Conservation (phyloP, 2,888 invertebrate genomes). For the Drosophila anomelani region DNA sequence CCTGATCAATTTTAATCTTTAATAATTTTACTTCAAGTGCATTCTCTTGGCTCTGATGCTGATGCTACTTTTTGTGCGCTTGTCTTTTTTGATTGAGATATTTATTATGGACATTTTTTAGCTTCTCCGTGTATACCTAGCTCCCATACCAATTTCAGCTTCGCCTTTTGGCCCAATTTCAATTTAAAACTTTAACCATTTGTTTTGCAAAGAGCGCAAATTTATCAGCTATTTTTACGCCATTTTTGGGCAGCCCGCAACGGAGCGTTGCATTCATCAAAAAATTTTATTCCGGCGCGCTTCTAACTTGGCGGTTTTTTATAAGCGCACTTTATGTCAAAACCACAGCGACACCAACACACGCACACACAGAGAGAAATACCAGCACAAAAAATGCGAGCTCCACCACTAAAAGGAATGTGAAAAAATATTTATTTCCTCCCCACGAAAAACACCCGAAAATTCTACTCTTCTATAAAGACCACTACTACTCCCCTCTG, state of each 20-base stretch:
- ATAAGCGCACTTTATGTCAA: slow-evolving; percentile 79
- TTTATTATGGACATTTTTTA: slow-evolving; percentile 69
- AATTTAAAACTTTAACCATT: slow-evolving; percentile 78
- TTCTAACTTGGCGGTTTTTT: slow-evolving; percentile 75
- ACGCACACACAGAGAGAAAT: slow-evolving; percentile 24
- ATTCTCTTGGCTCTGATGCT: slow-evolving; percentile 39
- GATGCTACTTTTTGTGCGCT: slow-evolving; percentile 51
- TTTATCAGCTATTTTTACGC: slow-evolving; percentile 75
- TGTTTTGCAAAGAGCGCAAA: slow-evolving; percentile 60
- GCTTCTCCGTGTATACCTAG: slow-evolving; percentile 20
- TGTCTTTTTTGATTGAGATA: slow-evolving; percentile 78
- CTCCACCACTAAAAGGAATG: slow-evolving; percentile 58
- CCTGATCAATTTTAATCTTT: too few species aligned
- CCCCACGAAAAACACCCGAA: not conserved
- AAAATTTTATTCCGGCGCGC: slow-evolving; percentile 68
- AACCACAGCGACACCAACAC: slow-evolving; percentile 70
- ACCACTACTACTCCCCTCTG: slow-evolving; percentile 15
- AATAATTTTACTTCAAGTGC: not conserved
- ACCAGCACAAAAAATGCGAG: slow-evolving; percentile 22
- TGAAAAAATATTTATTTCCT: slow-evolving; percentile 49
- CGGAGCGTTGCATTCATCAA: slow-evolving; percentile 72
- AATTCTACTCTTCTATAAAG: slow-evolving; percentile 1
- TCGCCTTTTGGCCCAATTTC: slow-evolving; percentile 75
- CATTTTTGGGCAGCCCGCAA: slow-evolving; percentile 48
- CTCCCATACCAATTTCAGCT: slow-evolving; percentile 24